These are phyloP conservation scores for Pseudoatta argentina DNA, from an alignment of 1,140 invertebrate species.

Conservation along the genomic window DNA sequence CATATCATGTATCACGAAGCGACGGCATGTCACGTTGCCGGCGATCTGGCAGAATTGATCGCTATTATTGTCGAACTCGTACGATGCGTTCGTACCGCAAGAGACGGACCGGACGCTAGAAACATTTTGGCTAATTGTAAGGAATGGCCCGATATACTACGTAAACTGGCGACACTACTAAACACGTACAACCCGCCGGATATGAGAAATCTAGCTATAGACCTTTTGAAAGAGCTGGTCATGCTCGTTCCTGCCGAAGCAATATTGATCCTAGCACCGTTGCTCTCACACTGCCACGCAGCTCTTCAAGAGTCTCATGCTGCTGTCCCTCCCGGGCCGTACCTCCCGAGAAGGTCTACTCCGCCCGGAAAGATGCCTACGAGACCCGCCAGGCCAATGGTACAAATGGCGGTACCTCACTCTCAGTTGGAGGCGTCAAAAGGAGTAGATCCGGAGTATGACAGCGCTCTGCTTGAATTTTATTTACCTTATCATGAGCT, in stretches of 20 bases:
- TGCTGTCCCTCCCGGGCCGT: constrained; percentile 90
- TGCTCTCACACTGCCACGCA: constrained; percentile 94
- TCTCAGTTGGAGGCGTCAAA: constrained; percentile 90
- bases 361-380: constrained; percentile 88
- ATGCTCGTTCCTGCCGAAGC: constrained; percentile 93
- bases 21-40: constrained; percentile 94
- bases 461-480: constrained; percentile 91
- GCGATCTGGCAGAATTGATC: constrained; percentile 94
- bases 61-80: constrained; percentile 92
- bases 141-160: constrained; percentile 94
- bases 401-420: constrained; percentile 95
- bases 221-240: constrained; percentile 94
- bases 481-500: constrained; percentile 94
- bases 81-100: constrained; percentile 89
- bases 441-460: constrained; percentile 93
- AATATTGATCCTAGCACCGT: constrained; percentile 93
- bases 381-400: constrained; percentile 92
- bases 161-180: constrained; percentile 94
- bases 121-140: constrained; percentile 90
- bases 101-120: constrained; percentile 89
- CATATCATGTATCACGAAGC: constrained; percentile 98
- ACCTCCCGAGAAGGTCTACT: constrained; percentile 90
- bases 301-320: constrained; percentile 93
- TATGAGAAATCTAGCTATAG: constrained; percentile 92
- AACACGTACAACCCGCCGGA: constrained; percentile 97